phyloP scores from a whole-genome alignment of 2,113 vertebrate species.

The Sapajus apella region DNA sequence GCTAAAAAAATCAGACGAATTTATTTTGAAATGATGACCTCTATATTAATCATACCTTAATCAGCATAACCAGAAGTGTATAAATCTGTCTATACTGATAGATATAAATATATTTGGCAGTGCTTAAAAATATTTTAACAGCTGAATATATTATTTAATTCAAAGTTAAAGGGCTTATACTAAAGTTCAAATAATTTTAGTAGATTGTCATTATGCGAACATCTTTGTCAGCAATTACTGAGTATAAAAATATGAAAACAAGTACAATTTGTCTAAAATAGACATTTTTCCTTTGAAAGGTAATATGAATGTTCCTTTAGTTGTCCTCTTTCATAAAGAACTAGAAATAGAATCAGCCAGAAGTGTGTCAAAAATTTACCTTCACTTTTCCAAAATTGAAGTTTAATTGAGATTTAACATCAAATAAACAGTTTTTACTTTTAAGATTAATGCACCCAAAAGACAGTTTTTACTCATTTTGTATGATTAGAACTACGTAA shows the following conservation, averaged over 20 bases:
- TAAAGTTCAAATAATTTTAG: slow-evolving; percentile 82
- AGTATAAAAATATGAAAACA: slow-evolving; percentile 82
- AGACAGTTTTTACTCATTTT: slow-evolving; percentile 84
- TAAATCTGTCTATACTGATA: slow-evolving; percentile 35
- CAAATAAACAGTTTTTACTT: slow-evolving; percentile 85
- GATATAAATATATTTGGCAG: slow-evolving; percentile 62
- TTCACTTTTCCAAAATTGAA: slow-evolving; percentile 49
- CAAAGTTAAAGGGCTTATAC: slow-evolving; percentile 71
- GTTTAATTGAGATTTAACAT: slow-evolving; percentile 80
- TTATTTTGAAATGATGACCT: slow-evolving; percentile 72
- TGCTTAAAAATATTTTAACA: slow-evolving; percentile 58
- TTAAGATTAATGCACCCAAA: slow-evolving; percentile 73
- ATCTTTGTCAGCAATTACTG: slow-evolving; percentile 81
- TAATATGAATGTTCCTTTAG: slow-evolving; percentile 72
- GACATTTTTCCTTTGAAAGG: slow-evolving; percentile 74
- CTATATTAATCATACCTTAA: slow-evolving; percentile 57
- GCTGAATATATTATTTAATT: slow-evolving; percentile 58
- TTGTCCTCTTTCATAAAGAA: slow-evolving; percentile 63
- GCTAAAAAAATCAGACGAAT: slow-evolving; percentile 71
- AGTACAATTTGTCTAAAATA: slow-evolving; percentile 78
- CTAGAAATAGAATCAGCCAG: slow-evolving; percentile 67
- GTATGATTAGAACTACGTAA: slow-evolving; percentile 86
- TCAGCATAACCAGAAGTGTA: slow-evolving; percentile 26
- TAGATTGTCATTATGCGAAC: slow-evolving; percentile 75
- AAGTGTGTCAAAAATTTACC: slow-evolving; percentile 73